Percentiles rank a stretch among this genome's conserved stretches.
Evolutionary conservation across 1,140 invertebrate species (phyloP).

Genomic region (Apis laboriosa): DNA sequence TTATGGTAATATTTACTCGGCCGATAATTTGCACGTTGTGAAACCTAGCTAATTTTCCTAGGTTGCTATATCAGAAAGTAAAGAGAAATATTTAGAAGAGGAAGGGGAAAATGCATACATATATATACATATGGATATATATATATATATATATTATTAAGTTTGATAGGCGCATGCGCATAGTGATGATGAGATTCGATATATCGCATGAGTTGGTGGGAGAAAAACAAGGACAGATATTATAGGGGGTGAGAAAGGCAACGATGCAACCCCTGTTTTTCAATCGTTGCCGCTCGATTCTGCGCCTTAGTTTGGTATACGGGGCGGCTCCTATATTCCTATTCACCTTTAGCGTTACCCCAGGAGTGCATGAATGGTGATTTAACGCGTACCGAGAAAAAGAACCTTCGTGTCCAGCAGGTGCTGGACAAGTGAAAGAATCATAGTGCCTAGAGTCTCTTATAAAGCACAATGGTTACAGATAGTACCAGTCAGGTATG

Average conservation of each 20-base stretch:
- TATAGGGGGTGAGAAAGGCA: slow-evolving; percentile 19
- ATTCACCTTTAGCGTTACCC: slow-evolving; percentile 56
- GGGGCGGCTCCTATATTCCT: slow-evolving; percentile 73
- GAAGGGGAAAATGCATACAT: background rate
- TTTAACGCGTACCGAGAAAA: slow-evolving; percentile 53
- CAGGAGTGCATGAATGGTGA: slow-evolving; percentile 61
- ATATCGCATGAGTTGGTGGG: background rate
- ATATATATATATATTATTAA: background rate
- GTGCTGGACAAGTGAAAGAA: slow-evolving; percentile 27
- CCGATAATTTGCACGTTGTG: slow-evolving; percentile 11
- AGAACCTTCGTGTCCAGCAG: slow-evolving; percentile 42
- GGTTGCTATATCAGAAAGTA: background rate
- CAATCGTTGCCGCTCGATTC: slow-evolving; percentile 74
- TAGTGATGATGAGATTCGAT: background rate
- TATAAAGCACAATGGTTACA: slow-evolving; percentile 72
- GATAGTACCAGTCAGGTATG: slow-evolving; percentile 76
- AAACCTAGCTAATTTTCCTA: slow-evolving; percentile 14
- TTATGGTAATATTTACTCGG: background rate
- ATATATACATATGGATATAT: background rate
- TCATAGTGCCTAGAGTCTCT: slow-evolving; percentile 38
- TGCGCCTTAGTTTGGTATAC: slow-evolving; percentile 69
- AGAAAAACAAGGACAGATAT: slow-evolving; percentile 10
- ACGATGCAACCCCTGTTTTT: slow-evolving; percentile 51
- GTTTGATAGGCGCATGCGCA: slow-evolving; percentile 34
- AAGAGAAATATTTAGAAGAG: background rate